phyloP scores from a whole-genome alignment of 1,140 invertebrate species.

The Lycorma delicatula region DNA sequence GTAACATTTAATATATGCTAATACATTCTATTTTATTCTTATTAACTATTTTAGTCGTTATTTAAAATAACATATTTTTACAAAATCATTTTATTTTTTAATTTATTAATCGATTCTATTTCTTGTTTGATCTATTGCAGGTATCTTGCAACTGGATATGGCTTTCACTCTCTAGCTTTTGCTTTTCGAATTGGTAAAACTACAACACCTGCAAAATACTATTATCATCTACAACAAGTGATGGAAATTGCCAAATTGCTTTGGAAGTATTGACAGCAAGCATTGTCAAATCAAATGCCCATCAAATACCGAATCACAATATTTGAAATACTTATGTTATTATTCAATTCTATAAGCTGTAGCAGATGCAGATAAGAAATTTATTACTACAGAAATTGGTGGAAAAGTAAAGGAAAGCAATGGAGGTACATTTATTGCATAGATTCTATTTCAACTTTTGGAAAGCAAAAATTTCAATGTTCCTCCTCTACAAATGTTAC shows the following conservation, averaged over 20 bases:
- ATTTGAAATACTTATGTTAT: conserved; percentile 24
- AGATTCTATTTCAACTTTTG: conserved; percentile 10
- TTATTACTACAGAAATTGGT: conserved; percentile 31
- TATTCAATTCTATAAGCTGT: conserved; percentile 31
- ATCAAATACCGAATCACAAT: conserved; percentile 22
- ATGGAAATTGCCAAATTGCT: conserved; percentile 39
- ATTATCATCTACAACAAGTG: conserved; percentile 23
- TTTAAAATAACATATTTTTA: too few species aligned
- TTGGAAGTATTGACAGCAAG: conserved; percentile 36
- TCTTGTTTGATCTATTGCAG: too few species aligned
- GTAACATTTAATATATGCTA: too few species aligned
- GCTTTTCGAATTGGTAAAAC: too few species aligned
- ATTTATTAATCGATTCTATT: too few species aligned
- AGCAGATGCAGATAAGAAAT: conserved; percentile 29
- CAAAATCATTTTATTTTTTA: too few species aligned
- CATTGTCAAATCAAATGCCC: conserved; percentile 30
- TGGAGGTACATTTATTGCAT: conserved; percentile 11
- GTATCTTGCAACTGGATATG: too few species aligned
- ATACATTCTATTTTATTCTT: too few species aligned
- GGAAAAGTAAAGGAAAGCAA: conserved; percentile 26
- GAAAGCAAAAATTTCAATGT: conserved; percentile 12
- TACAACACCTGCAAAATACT: too few species aligned
- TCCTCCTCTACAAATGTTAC: conserved; percentile 17
- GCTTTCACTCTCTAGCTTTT: too few species aligned
- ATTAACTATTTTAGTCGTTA: too few species aligned